phyloP scores from a whole-genome alignment of 2,888 invertebrate species.

The Thereva unica region DNA sequence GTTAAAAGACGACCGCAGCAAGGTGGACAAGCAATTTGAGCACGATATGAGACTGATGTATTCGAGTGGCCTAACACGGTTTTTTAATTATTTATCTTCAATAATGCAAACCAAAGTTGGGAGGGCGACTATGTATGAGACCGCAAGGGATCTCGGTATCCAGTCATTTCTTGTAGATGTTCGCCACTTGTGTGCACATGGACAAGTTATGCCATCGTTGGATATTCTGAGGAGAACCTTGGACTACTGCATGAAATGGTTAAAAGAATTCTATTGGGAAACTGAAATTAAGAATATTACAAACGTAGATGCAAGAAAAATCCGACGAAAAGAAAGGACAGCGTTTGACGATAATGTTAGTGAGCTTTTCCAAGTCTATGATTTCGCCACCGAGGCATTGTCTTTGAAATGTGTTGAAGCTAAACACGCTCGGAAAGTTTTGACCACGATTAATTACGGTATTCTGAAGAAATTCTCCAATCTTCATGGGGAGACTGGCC shows the following conservation, averaged over 20 bases:
- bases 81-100: slow-evolving; percentile 58
- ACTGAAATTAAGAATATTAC: slow-evolving; percentile 48
- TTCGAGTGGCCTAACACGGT: slow-evolving; percentile 54
- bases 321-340: slow-evolving; percentile 48
- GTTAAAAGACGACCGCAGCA: slow-evolving; percentile 47
- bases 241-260: slow-evolving; percentile 52
- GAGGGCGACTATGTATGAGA: slow-evolving; percentile 55
- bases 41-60: slow-evolving; percentile 50
- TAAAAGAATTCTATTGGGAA: slow-evolving; percentile 55
- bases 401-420: slow-evolving; percentile 39
- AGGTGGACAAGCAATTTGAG: background rate
- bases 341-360: slow-evolving; percentile 48
- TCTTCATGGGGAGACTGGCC: background rate
- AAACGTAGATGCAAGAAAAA: slow-evolving; percentile 48
- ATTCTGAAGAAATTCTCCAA: slow-evolving; percentile 46
- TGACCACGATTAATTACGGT: slow-evolving; percentile 47
- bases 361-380: slow-evolving; percentile 49
- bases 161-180: slow-evolving; percentile 56
- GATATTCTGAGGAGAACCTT: slow-evolving; percentile 50
- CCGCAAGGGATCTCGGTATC: slow-evolving; percentile 53
- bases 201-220: slow-evolving; percentile 52
- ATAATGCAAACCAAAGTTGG: slow-evolving; percentile 51
- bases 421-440: slow-evolving; percentile 45
- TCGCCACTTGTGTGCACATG: slow-evolving; percentile 56
- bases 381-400: slow-evolving; percentile 49